phyloP scores from a whole-genome alignment of 2,888 invertebrate genomes.

The Pandemis corylana region DNA sequence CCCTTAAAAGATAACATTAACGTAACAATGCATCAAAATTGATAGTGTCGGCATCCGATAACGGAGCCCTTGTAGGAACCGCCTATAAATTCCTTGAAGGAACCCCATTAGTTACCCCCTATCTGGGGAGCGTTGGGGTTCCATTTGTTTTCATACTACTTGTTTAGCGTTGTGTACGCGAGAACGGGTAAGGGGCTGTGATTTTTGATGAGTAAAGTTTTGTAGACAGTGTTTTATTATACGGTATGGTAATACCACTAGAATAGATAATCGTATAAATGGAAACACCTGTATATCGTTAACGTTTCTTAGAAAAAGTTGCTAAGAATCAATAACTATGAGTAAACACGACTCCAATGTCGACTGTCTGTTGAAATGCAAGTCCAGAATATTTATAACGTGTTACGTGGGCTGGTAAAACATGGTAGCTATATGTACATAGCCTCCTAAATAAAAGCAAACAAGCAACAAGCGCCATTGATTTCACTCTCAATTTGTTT shows the following conservation, averaged over 20 bases:
- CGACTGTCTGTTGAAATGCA: neutral
- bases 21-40: constrained; percentile 39
- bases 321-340: neutral
- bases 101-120: constrained; percentile 41
- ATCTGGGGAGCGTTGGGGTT: constrained; percentile 31
- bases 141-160: constrained; percentile 28
- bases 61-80: constrained; percentile 25
- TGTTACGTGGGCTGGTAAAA: too few species aligned
- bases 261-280: neutral
- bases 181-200: neutral
- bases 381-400: neutral
- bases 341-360: neutral
- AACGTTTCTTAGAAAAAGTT: too few species aligned
- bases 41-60: constrained; percentile 34
- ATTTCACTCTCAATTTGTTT: neutral
- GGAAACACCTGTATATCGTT: neutral
- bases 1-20: constrained; percentile 32
- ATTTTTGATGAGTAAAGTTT: constrained; percentile 16
- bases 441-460: neutral
- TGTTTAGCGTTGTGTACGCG: constrained; percentile 11
- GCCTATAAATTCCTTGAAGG: constrained; percentile 37
- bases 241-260: neutral
- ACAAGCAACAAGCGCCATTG: neutral
- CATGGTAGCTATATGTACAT: neutral
- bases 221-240: neutral